Evolutionary conservation across 2,888 invertebrate genomes (phyloP), one percentile per base, ranked within the genome.

Genomic region (Agrotis clavis): DNA sequence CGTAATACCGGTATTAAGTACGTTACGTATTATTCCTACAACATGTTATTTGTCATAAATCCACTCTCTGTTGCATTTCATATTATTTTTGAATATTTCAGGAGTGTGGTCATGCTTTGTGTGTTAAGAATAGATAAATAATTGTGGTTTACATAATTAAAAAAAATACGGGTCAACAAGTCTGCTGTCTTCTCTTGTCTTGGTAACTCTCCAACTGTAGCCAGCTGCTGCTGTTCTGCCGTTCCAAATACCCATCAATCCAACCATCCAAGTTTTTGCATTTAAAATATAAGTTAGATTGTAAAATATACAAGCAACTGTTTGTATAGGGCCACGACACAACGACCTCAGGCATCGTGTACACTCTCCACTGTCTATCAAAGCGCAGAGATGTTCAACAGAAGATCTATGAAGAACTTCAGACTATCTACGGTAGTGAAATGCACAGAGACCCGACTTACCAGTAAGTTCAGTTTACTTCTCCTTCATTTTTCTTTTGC

Each of bases 271-370:
- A 41, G 11, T 11, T 41, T 41, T 41, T 41, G 41, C 11, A 1
- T 41, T 9, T 5, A 41, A 11, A 41, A 9, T 11, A 11, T 41
- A 11, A 11, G 7, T 35, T 35, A 35, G 35, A 35, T 30, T 11
- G 56, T 57, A 30, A 57, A 6, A n/a, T 13, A n/a, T 9, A 18
- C n/a, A 4, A 5, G 25, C 7, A 47, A 25, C 3, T 68, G 7
- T 62, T 62, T 19, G 78, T 69, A 67, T 9, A 97, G 97, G 97
- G 97, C 0, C 97, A 97, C 76, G 97, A 97, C 78, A 97, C 97
- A 0, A 97, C 97, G 0, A 96, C 97, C 0, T 97, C 97, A 1
- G 97, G 96, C 0, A 92, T 97, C 18, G 91, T 93, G 0, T 97
- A 96, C 86, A 89, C 95, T 0, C 88, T 97, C 0, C 95, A 94